phyloP scores from a whole-genome alignment of 1,140 invertebrate genomes.

The Lerema accius region DNA sequence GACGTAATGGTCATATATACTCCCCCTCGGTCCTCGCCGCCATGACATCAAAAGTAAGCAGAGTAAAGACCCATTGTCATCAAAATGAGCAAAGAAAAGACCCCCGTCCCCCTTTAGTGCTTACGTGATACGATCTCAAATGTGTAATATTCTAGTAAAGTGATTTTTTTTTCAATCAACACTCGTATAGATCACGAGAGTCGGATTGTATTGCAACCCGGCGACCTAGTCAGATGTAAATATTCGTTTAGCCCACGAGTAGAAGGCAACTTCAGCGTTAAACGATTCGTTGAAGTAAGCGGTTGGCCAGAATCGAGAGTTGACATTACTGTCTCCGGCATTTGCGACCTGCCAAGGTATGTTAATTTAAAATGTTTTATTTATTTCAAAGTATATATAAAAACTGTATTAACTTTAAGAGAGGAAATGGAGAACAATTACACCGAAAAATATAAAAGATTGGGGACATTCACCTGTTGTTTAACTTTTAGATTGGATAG shows the following conservation, averaged over 20 bases:
- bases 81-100: no score
- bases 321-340: conserved; percentile 62
- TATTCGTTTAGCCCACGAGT: conserved; percentile 67
- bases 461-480: no score
- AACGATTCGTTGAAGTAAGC: conserved; percentile 69
- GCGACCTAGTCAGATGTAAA: conserved; percentile 71
- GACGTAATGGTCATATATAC: no score
- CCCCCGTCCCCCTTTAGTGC: no score
- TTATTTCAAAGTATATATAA: no score
- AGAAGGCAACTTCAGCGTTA: conserved; percentile 66
- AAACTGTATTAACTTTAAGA: conserved; percentile 1
- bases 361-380: no score
- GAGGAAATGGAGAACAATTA: no score
- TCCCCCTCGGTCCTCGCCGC: no score
- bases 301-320: conserved; percentile 71
- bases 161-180: background rate
- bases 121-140: no score
- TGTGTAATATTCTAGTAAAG: background rate
- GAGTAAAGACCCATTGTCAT: no score
- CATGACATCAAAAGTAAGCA: no score
- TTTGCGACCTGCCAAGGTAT: conserved; percentile 73
- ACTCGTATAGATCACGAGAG: conserved; percentile 41
- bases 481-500: conserved; percentile 70
- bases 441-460: no score
- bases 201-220: conserved; percentile 64